Evolutionary conservation across 1,140 invertebrate genomes (phyloP).

Genomic region (Lucilia sericata): DNA sequence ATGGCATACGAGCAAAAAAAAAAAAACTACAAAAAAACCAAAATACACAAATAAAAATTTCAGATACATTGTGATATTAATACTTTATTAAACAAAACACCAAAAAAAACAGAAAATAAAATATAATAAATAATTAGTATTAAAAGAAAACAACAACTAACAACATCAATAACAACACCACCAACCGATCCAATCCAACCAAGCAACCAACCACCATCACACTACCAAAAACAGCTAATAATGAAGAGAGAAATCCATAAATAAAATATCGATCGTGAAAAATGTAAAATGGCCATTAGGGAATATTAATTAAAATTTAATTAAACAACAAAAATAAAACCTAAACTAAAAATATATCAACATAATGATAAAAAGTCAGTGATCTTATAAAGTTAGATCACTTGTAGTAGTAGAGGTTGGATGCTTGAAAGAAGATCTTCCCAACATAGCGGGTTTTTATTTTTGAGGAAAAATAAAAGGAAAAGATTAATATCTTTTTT

Average conservation of each 20-base stretch:
- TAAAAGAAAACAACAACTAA: not conserved
- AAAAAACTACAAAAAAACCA: not conserved
- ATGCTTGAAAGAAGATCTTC: too few species aligned
- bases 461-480: not conserved
- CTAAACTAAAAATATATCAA: not conserved
- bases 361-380: not conserved
- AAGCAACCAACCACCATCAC: too few species aligned
- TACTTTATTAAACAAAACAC: not conserved
- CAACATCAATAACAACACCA: too few species aligned
- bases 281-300: conserved; percentile 9
- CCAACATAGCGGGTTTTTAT: not conserved
- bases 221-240: not conserved
- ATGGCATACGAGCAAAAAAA: conserved; percentile 7
- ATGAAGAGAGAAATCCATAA: conserved; percentile 16
- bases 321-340: not conserved
- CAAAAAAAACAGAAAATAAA: not conserved
- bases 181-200: too few species aligned
- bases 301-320: conserved; percentile 14
- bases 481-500: not conserved
- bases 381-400: not conserved
- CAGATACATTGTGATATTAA: conserved; percentile 1
- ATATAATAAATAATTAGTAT: conserved; percentile 12
- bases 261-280: conserved; percentile 17
- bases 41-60: not conserved
- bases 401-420: too few species aligned